phyloP scores from a whole-genome alignment of 2,113 vertebrate genomes.

The Brachypodius melanocephalos region DNA sequence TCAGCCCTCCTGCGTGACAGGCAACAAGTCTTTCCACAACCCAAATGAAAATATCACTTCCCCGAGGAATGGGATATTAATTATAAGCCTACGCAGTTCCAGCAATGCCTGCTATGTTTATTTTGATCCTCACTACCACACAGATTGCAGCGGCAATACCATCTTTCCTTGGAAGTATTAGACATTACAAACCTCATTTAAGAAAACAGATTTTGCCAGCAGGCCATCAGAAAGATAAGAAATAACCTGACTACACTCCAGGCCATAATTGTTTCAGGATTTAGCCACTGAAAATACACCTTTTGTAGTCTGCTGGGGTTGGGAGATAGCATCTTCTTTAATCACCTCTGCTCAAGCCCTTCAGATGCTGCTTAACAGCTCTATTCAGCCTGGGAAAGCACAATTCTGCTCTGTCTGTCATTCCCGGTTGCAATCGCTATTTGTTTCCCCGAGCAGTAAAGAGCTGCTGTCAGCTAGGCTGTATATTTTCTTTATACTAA shows the following conservation, averaged over 20 bases:
- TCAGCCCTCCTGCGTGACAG: not conserved
- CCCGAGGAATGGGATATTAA: constrained; percentile 1
- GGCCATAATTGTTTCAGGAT: constrained; percentile 38
- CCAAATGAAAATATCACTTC: not conserved
- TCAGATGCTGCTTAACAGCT: constrained; percentile 32
- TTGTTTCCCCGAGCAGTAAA: not conserved
- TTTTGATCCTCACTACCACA: constrained; percentile 13
- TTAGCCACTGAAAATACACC: constrained; percentile 4
- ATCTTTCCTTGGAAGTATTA: not conserved
- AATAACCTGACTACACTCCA: not conserved
- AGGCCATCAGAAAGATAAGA: not conserved
- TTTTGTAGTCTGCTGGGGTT: not conserved
- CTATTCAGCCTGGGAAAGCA: not conserved
- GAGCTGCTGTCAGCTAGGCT: constrained; percentile 4
- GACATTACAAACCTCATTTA: not conserved
- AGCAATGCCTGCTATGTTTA: constrained; percentile 34
- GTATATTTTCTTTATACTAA: not conserved
- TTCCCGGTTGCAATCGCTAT: not conserved
- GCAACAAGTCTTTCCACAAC: not conserved
- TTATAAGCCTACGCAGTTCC: not conserved
- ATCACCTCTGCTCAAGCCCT: constrained; percentile 36
- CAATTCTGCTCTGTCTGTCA: constrained; percentile 29
- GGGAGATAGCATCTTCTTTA: constrained; percentile 42
- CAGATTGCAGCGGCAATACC: not conserved
- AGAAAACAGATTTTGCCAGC: constrained; percentile 7